A percentile compares a stretch with the other conserved stretches of the same genome.
These are phyloP conservation scores for Congeria kusceri DNA, from an alignment of 2,888 invertebrate species.

Conservation along the genomic window DNA sequence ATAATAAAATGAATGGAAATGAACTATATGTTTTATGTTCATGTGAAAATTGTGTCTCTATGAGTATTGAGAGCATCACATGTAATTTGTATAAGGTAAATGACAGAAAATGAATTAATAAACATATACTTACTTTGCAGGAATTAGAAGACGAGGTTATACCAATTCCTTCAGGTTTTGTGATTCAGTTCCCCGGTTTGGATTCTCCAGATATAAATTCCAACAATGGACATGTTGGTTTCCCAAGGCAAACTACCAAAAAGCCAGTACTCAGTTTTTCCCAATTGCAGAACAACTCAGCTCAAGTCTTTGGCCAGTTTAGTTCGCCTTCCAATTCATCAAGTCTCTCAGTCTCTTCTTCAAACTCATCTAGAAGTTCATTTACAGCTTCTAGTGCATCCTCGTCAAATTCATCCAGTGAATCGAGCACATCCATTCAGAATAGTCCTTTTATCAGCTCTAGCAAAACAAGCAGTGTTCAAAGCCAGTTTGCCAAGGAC, in stretches of 20 bases:
- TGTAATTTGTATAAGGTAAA: neutral
- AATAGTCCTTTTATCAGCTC: neutral
- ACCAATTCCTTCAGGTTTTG: slow-evolving; percentile 65
- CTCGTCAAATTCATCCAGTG: neutral
- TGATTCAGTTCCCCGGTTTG: slow-evolving; percentile 47
- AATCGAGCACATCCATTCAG: neutral
- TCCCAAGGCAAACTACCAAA: slow-evolving; percentile 42
- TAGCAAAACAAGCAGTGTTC: too few species aligned
- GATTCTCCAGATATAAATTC: slow-evolving; percentile 5
- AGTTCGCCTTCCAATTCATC: neutral
- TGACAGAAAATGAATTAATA: neutral
- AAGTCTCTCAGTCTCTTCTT: neutral
- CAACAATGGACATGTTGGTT: slow-evolving; percentile 37
- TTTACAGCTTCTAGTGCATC: neutral
- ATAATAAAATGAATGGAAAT: too few species aligned
- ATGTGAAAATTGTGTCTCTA: too few species aligned
- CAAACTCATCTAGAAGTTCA: neutral
- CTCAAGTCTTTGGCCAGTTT: neutral
- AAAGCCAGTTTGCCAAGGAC: too few species aligned
- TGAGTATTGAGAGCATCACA: neutral
- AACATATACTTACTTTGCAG: slow-evolving; percentile 41
- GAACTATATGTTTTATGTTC: too few species aligned
- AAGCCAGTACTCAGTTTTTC: neutral
- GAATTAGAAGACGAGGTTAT: slow-evolving; percentile 73
- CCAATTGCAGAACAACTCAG: neutral